phyloP scores from a whole-genome alignment of 2,888 invertebrate genomes.

The Alsophila aescularia region DNA sequence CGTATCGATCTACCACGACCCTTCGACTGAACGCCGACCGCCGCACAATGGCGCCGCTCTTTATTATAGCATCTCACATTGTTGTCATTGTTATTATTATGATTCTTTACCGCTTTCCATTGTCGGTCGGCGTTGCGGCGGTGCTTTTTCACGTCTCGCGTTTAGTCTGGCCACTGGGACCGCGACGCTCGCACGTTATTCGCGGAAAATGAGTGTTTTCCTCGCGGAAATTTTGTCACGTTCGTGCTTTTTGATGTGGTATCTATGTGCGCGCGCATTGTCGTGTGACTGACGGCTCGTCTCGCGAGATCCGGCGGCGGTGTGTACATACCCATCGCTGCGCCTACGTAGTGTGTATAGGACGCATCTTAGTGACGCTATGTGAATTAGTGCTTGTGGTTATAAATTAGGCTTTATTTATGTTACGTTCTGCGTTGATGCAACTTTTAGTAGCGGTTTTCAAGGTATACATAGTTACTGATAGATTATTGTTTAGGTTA shows the following conservation, averaged over 20 bases:
- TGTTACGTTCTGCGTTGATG: conserved; percentile 10
- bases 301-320: conserved; percentile 32
- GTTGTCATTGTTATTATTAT: conserved; percentile 85
- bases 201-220: conserved; percentile 81
- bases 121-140: conserved; percentile 84
- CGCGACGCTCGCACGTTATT: conserved; percentile 83
- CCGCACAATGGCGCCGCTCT: conserved; percentile 83
- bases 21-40: conserved; percentile 81
- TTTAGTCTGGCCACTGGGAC: conserved; percentile 84
- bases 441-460: conserved; percentile 9
- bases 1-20: conserved; percentile 83
- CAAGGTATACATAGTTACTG: not conserved
- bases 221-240: conserved; percentile 71
- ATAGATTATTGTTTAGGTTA: too few species aligned
- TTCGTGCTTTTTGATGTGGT: conserved; percentile 61
- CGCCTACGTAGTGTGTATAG: conserved; percentile 19
- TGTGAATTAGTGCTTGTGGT: conserved; percentile 24
- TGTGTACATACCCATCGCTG: conserved; percentile 18
- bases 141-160: conserved; percentile 84
- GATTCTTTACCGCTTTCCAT: conserved; percentile 85
- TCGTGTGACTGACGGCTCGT: conserved; percentile 36
- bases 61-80: conserved; percentile 85
- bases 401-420: conserved; percentile 7
- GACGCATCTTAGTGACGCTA: conserved; percentile 23
- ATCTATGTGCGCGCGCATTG: conserved; percentile 66